Conservation (phyloP, 1,140 invertebrate species). For the Drosophila nigrodunni region DNA sequence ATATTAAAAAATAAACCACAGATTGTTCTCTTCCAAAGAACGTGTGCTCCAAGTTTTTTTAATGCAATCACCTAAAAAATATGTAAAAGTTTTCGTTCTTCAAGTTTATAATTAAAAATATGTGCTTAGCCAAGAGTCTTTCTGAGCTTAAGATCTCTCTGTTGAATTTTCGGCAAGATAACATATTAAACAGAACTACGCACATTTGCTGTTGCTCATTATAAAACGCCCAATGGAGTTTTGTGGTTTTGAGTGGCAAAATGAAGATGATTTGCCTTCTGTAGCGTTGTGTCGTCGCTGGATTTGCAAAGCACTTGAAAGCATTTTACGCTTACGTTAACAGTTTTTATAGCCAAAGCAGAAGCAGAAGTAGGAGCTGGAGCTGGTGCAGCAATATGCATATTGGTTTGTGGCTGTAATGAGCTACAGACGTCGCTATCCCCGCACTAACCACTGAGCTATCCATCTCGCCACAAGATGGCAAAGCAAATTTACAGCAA, state of each 20-base stretch:
- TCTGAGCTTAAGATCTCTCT: neutral
- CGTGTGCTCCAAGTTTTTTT: no score
- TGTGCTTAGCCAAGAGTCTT: no score
- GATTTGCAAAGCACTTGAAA: constrained; percentile 81
- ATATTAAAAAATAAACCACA: no score
- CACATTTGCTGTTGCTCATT: constrained; percentile 55
- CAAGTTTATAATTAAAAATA: no score
- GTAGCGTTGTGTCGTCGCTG: constrained; percentile 33
- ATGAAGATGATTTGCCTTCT: constrained; percentile 44
- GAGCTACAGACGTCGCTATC: constrained; percentile 53
- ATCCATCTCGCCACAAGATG: constrained; percentile 36
- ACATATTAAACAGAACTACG: neutral
- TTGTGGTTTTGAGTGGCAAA: constrained; percentile 8
- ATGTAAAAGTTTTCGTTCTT: no score
- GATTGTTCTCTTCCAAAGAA: no score
- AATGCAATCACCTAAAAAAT: no score
- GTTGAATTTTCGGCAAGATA: neutral
- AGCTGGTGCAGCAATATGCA: constrained; percentile 68
- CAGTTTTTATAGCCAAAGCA: constrained; percentile 74
- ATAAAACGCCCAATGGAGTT: constrained; percentile 41
- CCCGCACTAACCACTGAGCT: neutral
- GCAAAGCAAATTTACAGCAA: constrained; percentile 67
- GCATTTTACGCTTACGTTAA: constrained; percentile 82
- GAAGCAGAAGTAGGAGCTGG: constrained; percentile 7
- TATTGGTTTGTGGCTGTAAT: constrained; percentile 81